Evolutionary conservation across 2,113 vertebrate species (phyloP).

Genomic region (Antechinus flavipes): DNA sequence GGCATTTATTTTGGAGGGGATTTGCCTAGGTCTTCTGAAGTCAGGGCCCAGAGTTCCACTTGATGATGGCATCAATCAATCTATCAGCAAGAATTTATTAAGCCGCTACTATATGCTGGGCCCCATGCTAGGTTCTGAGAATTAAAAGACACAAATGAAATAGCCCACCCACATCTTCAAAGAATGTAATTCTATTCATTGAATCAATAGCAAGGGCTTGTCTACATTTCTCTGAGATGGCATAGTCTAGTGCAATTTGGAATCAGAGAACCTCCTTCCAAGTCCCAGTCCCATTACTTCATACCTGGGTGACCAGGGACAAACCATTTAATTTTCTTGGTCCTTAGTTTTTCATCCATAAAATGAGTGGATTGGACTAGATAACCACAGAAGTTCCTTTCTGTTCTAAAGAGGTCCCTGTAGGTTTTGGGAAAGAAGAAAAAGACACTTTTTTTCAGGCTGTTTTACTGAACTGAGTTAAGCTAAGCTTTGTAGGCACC

Average conservation of each 20-base stretch:
- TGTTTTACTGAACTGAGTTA: background rate
- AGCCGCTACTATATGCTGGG: background rate
- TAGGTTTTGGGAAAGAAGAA: conserved; percentile 11
- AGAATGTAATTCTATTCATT: background rate
- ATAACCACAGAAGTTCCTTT: background rate
- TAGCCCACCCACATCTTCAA: background rate
- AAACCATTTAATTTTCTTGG: background rate
- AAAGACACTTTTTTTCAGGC: conserved; percentile 32
- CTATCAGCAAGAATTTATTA: background rate
- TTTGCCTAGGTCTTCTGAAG: background rate
- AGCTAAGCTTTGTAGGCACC: background rate
- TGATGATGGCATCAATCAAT: background rate
- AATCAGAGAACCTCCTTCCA: background rate
- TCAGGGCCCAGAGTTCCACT: background rate
- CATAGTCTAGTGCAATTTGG: background rate
- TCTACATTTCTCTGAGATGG: background rate
- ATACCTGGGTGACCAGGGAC: background rate
- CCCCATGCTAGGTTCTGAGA: background rate
- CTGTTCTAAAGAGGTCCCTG: background rate
- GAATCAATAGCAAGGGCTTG: background rate
- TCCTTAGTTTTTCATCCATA: background rate
- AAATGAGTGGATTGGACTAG: background rate
- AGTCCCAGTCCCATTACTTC: background rate
- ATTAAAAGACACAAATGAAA: background rate
- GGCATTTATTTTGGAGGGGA: conserved; percentile 22